Conservation (phyloP, 1,140 invertebrate species). For the Pteromalus puparum region DNA sequence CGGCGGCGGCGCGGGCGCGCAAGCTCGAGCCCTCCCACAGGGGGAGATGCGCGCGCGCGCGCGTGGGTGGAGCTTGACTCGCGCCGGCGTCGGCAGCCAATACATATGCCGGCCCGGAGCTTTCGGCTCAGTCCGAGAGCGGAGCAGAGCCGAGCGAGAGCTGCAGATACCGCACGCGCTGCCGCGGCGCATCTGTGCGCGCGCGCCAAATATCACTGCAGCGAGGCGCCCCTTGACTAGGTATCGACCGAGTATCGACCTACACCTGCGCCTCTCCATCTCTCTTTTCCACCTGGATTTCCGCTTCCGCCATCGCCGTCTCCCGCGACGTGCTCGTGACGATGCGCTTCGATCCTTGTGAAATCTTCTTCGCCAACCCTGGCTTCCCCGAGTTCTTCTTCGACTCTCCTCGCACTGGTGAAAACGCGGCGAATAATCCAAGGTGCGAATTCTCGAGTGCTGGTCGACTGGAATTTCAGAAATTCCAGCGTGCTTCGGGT, state of each 20-base stretch:
- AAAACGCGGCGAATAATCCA: too few species aligned
- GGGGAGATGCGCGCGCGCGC: slow-evolving; percentile 60
- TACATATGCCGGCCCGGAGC: slow-evolving; percentile 60
- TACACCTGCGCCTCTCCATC: not conserved
- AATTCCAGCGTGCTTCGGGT: too few species aligned
- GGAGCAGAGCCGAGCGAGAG: not conserved
- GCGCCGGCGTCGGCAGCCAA: slow-evolving; percentile 59
- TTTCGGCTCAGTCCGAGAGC: slow-evolving; percentile 4
- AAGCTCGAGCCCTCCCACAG: slow-evolving; percentile 64
- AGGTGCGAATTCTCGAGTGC: too few species aligned
- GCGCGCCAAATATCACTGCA: slow-evolving; percentile 2
- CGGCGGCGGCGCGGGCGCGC: slow-evolving; percentile 58
- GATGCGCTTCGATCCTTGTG: too few species aligned
- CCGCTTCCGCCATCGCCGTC: slow-evolving; percentile 5
- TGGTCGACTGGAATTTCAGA: too few species aligned
- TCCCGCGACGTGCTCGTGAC: too few species aligned
- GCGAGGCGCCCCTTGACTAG: not conserved
- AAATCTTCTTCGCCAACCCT: too few species aligned
- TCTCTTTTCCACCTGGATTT: not conserved
- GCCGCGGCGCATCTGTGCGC: not conserved
- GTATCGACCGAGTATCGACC: slow-evolving; percentile 20
- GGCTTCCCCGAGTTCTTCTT: too few species aligned
- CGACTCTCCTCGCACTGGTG: too few species aligned
- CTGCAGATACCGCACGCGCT: not conserved
- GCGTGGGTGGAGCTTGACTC: slow-evolving; percentile 71